These are phyloP conservation scores for Amiota mariae DNA, from an alignment of 2,888 invertebrate species.

Conservation along the genomic window DNA sequence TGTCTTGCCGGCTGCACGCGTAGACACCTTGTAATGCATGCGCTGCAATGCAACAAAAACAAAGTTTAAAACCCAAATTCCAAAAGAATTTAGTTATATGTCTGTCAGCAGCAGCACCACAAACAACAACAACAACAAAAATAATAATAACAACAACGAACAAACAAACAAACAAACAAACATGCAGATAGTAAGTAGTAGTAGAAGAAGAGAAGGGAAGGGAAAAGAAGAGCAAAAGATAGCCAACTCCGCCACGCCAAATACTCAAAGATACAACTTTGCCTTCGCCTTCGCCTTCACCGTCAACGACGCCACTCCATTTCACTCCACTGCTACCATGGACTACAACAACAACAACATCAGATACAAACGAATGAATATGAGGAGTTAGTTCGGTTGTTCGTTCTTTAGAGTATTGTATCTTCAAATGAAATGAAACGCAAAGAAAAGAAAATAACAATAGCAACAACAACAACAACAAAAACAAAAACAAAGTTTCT, in stretches of 20 bases:
- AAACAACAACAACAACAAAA: conserved; percentile 20
- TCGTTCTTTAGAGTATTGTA: conserved; percentile 54
- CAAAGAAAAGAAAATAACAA: conserved; percentile 71
- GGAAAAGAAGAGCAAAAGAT: too few species aligned
- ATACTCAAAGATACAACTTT: neutral
- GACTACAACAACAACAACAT: neutral
- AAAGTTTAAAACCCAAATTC: conserved; percentile 56
- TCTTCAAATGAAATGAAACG: conserved; percentile 67
- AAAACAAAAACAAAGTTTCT: conserved; percentile 71
- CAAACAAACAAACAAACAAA: conserved; percentile 37
- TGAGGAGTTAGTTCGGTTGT: conserved; percentile 26
- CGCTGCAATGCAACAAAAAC: conserved; percentile 44
- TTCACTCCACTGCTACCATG: too few species aligned
- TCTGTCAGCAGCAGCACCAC: conserved; percentile 32
- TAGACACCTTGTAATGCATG: conserved; percentile 47
- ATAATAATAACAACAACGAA: conserved; percentile 26
- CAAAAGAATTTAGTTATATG: conserved; percentile 57
- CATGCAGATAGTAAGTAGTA: conserved; percentile 22
- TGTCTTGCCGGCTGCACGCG: conserved; percentile 17
- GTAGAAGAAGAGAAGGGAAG: neutral
- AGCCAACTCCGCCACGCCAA: neutral
- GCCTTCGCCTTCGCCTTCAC: too few species aligned
- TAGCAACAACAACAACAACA: conserved; percentile 56
- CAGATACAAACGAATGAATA: conserved; percentile 24
- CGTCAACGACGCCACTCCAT: too few species aligned